phyloP scores from a whole-genome alignment of 2,797 vertebrate species.

The Silurus aristotelis region DNA sequence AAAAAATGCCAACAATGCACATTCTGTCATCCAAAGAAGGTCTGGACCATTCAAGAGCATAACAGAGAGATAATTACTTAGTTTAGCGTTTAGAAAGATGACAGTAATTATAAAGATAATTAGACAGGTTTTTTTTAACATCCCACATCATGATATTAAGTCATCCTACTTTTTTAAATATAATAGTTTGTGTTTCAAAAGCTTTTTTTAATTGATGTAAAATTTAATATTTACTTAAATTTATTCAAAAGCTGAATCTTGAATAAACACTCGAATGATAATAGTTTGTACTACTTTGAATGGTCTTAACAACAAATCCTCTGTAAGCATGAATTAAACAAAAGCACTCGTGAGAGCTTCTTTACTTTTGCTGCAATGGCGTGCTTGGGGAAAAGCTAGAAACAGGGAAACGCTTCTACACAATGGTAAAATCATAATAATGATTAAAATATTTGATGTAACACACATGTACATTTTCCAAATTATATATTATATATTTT shows the following conservation, averaged over 20 bases:
- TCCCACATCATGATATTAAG: background rate
- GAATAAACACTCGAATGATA: background rate
- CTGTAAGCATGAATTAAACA: too few relatives aligned
- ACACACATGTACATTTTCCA: too few relatives aligned
- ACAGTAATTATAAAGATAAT: conserved; percentile 21
- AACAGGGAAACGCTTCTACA: too few relatives aligned
- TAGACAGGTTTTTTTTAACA: background rate
- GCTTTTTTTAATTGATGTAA: background rate
- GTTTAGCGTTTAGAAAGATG: conserved; percentile 29
- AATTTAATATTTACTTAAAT: background rate
- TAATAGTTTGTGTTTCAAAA: background rate
- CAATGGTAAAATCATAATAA: too few relatives aligned
- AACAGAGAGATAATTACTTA: conserved; percentile 18
- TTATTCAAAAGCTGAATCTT: background rate
- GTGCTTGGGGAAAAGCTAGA: too few relatives aligned
- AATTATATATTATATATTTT: too few relatives aligned
- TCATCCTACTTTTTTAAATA: background rate
- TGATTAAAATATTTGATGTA: too few relatives aligned
- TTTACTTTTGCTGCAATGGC: too few relatives aligned
- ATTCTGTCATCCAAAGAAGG: background rate
- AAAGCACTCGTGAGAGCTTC: too few relatives aligned
- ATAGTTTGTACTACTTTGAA: too few relatives aligned
- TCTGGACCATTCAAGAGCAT: background rate
- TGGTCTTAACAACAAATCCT: too few relatives aligned
- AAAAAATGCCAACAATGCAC: background rate